A percentile compares a stretch with the other conserved stretches of the same genome.
Evolutionary conservation across 2,113 vertebrate species (phyloP).

Genomic region (Physeter macrocephalus): DNA sequence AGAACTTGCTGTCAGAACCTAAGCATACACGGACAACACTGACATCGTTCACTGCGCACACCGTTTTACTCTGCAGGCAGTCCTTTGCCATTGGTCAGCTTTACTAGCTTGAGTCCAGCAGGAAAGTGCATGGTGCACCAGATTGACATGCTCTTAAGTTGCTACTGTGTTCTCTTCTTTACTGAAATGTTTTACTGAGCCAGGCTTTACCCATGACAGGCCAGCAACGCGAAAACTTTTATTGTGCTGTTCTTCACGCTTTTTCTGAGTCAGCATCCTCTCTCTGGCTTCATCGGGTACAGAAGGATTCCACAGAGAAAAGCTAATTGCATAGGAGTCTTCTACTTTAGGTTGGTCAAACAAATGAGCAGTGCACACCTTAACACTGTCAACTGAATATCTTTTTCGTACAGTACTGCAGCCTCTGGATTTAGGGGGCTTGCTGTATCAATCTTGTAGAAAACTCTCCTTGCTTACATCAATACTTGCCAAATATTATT

Average conservation of each 20-base stretch:
- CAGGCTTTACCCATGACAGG: slow-evolving; percentile 97
- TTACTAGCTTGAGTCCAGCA: slow-evolving; percentile 80
- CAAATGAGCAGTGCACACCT: slow-evolving; percentile 93
- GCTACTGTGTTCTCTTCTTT: slow-evolving; percentile 93
- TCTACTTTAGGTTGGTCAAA: slow-evolving; percentile 97
- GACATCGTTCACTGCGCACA: slow-evolving; percentile 55
- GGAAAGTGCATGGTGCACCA: slow-evolving; percentile 80
- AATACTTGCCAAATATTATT: slow-evolving; percentile 98
- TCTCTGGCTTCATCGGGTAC: slow-evolving; percentile 96
- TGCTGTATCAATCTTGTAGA: slow-evolving; percentile 96
- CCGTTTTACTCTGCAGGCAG: slow-evolving; percentile 79
- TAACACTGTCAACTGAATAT: slow-evolving; percentile 94
- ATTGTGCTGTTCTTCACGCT: slow-evolving; percentile 90
- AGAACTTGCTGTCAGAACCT: slow-evolving; percentile 76
- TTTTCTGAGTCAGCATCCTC: slow-evolving; percentile 93
- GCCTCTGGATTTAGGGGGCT: slow-evolving; percentile 95
- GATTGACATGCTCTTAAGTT: slow-evolving; percentile 80
- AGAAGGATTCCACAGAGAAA: slow-evolving; percentile 97
- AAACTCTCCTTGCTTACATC: slow-evolving; percentile 94
- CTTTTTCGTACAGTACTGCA: slow-evolving; percentile 97
- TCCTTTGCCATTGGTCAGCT: slow-evolving; percentile 77
- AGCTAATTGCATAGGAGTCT: slow-evolving; percentile 94
- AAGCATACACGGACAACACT: slow-evolving; percentile 67
- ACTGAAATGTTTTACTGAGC: slow-evolving; percentile 96
- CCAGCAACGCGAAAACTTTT: slow-evolving; percentile 91